Conservation (phyloP, 2,888 invertebrate species). For the Adela reaumurella region DNA sequence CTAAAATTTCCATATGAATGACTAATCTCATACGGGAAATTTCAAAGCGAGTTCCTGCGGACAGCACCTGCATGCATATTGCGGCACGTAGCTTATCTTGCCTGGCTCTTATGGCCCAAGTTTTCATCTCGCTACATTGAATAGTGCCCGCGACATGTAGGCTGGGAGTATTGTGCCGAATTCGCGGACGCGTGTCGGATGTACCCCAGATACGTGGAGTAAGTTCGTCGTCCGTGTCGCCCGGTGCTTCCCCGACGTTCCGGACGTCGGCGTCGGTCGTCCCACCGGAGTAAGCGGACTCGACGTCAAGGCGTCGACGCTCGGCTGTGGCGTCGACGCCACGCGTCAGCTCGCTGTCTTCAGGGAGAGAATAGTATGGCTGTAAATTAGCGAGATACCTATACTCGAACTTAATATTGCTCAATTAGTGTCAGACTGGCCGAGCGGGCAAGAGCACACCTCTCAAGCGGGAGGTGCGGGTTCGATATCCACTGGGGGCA, state of each 20-base stretch:
- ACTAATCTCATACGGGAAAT: background rate
- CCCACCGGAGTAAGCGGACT: background rate
- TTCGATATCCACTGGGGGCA: too few species aligned
- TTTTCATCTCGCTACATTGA: slow-evolving; percentile 35
- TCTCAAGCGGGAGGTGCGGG: too few species aligned
- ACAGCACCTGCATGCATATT: background rate
- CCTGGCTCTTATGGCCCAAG: slow-evolving; percentile 36
- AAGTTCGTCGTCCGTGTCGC: background rate
- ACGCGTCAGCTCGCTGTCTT: background rate
- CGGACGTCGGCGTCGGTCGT: slow-evolving; percentile 5
- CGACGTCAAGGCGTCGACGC: background rate
- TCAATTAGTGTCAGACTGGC: too few species aligned
- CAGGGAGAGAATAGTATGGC: too few species aligned
- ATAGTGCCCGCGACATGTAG: slow-evolving; percentile 21
- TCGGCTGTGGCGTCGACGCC: background rate
- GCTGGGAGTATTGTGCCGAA: slow-evolving; percentile 14
- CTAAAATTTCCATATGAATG: background rate
- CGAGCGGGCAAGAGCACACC: too few species aligned
- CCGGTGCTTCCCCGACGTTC: slow-evolving; percentile 4
- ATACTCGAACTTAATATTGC: too few species aligned
- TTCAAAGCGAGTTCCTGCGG: background rate
- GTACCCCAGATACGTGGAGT: slow-evolving; percentile 7
- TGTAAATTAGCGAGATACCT: too few species aligned
- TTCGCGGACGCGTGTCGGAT: slow-evolving; percentile 10
- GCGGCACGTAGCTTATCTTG: slow-evolving; percentile 7